Evolutionary conservation across 2,113 vertebrate genomes (phyloP).

Genomic region (Sakesphorus luctuosus): DNA sequence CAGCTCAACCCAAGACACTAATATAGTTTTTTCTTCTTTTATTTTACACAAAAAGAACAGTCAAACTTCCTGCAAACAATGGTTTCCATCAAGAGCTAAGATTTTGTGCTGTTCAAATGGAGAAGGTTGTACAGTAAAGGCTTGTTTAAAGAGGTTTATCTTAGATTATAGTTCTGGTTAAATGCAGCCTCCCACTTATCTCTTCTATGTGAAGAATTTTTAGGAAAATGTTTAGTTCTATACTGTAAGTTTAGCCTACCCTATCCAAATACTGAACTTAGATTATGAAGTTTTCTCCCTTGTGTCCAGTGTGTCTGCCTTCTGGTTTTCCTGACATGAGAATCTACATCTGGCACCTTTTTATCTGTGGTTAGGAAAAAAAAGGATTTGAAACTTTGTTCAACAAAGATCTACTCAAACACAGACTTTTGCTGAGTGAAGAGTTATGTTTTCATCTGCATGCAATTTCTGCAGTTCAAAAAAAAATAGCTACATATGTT

Average conservation of each 20-base stretch:
- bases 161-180: neutral
- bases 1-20: no score
- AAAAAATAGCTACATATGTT: conserved; percentile 1
- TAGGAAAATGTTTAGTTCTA: neutral
- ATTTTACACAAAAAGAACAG: neutral
- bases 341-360: neutral
- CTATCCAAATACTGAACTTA: neutral
- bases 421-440: neutral
- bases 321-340: neutral
- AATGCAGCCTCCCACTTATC: neutral
- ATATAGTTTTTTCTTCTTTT: neutral
- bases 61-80: neutral
- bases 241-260: neutral
- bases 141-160: conserved; percentile 1
- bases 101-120: neutral
- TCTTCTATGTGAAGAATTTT: neutral
- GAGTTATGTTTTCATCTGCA: neutral
- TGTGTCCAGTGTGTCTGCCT: neutral
- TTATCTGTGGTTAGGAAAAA: neutral
- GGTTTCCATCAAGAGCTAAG: neutral
- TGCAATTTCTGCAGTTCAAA: neutral
- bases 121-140: neutral
- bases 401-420: neutral
- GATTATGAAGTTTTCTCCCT: neutral
- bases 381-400: neutral